Percentiles rank a stretch among this genome's conserved stretches.
Evolutionary conservation across 2,888 invertebrate species (phyloP).

Genomic region (Exephanes ischioxanthus): DNA sequence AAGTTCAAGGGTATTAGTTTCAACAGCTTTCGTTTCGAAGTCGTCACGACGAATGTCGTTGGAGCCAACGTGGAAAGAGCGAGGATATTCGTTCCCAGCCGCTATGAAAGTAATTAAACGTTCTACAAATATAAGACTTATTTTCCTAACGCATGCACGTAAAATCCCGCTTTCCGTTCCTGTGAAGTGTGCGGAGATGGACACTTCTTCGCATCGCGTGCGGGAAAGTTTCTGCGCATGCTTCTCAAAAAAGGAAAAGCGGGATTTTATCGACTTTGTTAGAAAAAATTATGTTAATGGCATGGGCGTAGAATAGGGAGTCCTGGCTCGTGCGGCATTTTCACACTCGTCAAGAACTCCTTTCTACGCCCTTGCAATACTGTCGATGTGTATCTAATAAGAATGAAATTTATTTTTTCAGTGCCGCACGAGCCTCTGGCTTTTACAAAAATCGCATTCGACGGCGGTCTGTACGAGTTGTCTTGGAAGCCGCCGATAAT

Average conservation of each 20-base stretch:
- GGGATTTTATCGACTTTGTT: neutral
- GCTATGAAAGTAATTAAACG: conserved; percentile 85
- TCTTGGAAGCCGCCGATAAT: conserved; percentile 90
- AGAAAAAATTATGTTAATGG: too few species aligned
- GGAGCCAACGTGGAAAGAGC: conserved; percentile 88
- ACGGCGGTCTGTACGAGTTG: conserved; percentile 90
- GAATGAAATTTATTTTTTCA: conserved; percentile 72
- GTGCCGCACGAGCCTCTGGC: conserved; percentile 86
- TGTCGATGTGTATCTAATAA: neutral
- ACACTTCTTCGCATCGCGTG: too few species aligned
- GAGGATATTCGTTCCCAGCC: conserved; percentile 88
- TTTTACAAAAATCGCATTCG: conserved; percentile 91
- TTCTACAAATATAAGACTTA: conserved; percentile 2
- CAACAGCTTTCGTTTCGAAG: conserved; percentile 86
- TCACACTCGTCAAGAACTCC: too few species aligned
- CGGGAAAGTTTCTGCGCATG: too few species aligned
- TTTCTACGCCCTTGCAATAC: neutral
- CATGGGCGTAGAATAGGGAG: too few species aligned
- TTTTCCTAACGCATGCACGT: neutral
- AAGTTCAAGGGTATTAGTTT: conserved; percentile 86
- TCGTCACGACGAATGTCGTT: conserved; percentile 88
- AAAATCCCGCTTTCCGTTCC: too few species aligned
- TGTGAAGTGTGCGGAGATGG: too few species aligned
- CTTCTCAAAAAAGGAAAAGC: too few species aligned
- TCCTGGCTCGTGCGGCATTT: too few species aligned